Base-by-base conservation (phyloP, 2,113 vertebrate genomes). In the Equus quagga region DNA sequence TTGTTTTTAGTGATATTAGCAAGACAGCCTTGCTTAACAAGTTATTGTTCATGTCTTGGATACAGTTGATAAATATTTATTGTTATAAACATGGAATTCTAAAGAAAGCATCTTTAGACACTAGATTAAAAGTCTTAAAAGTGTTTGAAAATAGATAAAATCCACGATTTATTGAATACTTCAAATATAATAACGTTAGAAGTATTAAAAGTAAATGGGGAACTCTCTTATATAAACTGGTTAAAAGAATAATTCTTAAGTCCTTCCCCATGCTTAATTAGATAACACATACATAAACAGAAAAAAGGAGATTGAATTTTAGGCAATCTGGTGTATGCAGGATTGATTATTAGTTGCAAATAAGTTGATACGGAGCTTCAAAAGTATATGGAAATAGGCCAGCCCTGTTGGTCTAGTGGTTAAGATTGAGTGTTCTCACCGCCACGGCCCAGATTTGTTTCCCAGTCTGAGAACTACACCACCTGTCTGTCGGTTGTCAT, bases 1-100 rank as follows among this genome's bases (percentile, higher is more conserved):
- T 84, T 75, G 85, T 44, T 86, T 62, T 89, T 31, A 84, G 58
- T 91, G 70, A 21, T 89, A 18, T 14, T 65, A 60, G 23, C 36
- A 78, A 83, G 78, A 73, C 8, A 82, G 31, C 15, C 36, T 90
- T 76, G 5, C 41, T 69, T 84, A 75, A 73, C 24, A 73, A 81
- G 19, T 89, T 54, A 54, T 7, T 86, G 28, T 26, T 82, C 70
- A 33, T 83, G 44, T 67, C 41, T 90, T 84, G 12, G 49, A 24
- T 90, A 84, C 21, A 69, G 17, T 56, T 95, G 60, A 60, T 94
- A 89, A 79, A 73, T 75, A 64, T 64, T 83, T 95, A 83, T 64
- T 83, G 28, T 84, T 56, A 83, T 58, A 41, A 95, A 36, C 36
- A 46, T 54, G 65, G 33, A 84, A 65, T 69, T 67, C 49, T 69